A percentile compares a stretch with the other conserved stretches of the same genome.
Evolutionary conservation across 2,113 vertebrate genomes (phyloP).

Genomic region (Pygoscelis adeliae): DNA sequence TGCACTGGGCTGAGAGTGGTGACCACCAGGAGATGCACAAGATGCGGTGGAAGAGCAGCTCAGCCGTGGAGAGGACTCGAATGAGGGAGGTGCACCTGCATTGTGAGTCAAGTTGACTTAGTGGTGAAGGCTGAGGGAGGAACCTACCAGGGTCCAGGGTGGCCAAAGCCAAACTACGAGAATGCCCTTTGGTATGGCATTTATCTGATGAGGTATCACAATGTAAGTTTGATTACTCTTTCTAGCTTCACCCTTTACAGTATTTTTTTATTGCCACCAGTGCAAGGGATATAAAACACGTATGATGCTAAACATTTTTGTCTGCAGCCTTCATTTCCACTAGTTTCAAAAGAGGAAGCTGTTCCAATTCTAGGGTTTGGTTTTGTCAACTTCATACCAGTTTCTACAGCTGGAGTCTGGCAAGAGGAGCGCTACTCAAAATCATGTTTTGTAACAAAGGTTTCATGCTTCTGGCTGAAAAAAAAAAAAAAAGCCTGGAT

Average conservation of each 20-base stretch:
- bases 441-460: not conserved
- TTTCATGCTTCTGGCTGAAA: not conserved
- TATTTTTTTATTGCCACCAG: not conserved
- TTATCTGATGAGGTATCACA: rapidly evolving
- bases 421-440: not conserved
- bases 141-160: rapidly evolving
- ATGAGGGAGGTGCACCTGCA: rapidly evolving
- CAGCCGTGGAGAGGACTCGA: not conserved
- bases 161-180: not conserved
- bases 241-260: not conserved
- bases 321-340: not conserved
- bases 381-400: not conserved
- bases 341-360: not conserved
- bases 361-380: not conserved
- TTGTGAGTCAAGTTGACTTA: rapidly evolving
- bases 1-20: rapidly evolving
- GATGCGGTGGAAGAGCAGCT: not conserved
- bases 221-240: not conserved
- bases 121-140: not conserved
- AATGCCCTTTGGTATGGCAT: not conserved
- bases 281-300: rapidly evolving
- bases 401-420: not conserved
- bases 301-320: rapidly evolving
- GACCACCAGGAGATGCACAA: rapidly evolving
- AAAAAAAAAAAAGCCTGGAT: not conserved